Conservation (phyloP, 2,888 invertebrate species). For the Acrobasis repandana region DNA sequence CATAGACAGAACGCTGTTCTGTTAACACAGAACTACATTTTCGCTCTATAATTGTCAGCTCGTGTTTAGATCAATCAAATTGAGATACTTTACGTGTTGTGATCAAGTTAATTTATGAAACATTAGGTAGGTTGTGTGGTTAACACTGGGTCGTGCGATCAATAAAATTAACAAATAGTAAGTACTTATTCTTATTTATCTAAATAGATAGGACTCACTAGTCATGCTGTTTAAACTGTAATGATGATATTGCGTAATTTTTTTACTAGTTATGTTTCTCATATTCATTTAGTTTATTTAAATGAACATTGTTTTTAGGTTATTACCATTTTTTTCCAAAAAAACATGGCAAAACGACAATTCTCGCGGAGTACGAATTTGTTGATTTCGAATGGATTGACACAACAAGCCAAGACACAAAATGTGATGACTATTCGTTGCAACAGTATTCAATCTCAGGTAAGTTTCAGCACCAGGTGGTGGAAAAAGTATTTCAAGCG, state of each 20-base stretch:
- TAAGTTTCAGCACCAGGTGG: constrained; percentile 34
- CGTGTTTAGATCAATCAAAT: neutral
- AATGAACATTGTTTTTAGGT: neutral
- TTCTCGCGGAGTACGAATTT: constrained; percentile 37
- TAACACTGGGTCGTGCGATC: neutral
- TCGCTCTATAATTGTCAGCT: neutral
- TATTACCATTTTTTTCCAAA: constrained; percentile 13
- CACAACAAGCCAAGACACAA: neutral
- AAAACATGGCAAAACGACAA: constrained; percentile 51
- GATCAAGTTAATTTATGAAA: neutral
- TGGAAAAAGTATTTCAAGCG: too few relatives aligned
- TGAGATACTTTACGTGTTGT: neutral
- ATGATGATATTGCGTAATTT: neutral
- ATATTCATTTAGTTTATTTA: neutral
- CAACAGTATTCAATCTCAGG: constrained; percentile 32
- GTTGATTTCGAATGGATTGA: constrained; percentile 5
- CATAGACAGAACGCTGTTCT: constrained; percentile 1
- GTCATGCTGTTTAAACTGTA: neutral
- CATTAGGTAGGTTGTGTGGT: too few relatives aligned
- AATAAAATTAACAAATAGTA: neutral
- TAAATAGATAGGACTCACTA: neutral
- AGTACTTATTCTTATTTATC: neutral
- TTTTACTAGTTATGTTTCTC: neutral
- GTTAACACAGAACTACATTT: constrained; percentile 5
- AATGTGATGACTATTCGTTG: constrained; percentile 2